Conservation (phyloP, 2,113 vertebrate species). For the Prietella phreatophila region DNA sequence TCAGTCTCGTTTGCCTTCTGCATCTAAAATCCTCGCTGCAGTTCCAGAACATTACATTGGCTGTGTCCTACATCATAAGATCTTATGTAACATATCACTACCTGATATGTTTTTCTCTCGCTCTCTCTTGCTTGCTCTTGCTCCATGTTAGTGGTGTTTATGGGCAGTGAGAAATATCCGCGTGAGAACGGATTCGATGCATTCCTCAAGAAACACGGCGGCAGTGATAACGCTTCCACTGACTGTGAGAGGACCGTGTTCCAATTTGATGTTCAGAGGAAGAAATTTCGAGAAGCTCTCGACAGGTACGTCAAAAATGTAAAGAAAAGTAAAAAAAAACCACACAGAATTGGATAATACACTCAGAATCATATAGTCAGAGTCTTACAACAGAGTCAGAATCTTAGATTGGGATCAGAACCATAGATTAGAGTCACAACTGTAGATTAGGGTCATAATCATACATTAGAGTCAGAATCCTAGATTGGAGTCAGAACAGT, state of each 20-base stretch:
- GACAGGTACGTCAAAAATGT: slow-evolving; percentile 76
- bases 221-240: slow-evolving; percentile 92
- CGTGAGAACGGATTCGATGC: slow-evolving; percentile 82
- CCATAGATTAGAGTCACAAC: neutral
- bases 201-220: slow-evolving; percentile 93
- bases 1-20: neutral
- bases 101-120: neutral
- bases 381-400: too few species aligned
- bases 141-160: slow-evolving; percentile 45
- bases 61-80: neutral
- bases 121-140: neutral
- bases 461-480: neutral
- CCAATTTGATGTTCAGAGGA: slow-evolving; percentile 93
- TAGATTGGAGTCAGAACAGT: too few species aligned
- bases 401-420: neutral
- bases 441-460: neutral
- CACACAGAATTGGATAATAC: neutral
- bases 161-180: slow-evolving; percentile 47
- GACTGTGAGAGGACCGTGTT: slow-evolving; percentile 94
- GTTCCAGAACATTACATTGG: neutral
- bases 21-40: neutral
- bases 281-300: slow-evolving; percentile 88
- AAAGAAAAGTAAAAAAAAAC: neutral
- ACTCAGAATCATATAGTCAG: neutral
- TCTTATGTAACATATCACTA: neutral